Base-by-base conservation (phyloP, 2,113 vertebrate genomes). In the Excalfactoria chinensis region DNA sequence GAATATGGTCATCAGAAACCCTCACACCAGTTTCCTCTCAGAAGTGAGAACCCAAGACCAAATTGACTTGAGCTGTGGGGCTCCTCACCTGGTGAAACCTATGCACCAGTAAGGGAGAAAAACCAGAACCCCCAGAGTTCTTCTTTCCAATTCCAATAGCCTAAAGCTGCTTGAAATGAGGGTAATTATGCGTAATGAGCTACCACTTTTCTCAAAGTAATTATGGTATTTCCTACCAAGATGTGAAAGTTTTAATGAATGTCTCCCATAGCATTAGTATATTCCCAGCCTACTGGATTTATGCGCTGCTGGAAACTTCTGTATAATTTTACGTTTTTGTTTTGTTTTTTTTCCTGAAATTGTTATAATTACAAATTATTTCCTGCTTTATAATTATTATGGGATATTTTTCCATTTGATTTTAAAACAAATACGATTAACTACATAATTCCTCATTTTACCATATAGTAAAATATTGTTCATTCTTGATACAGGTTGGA, bases 361-460 rank as follows among this genome's bases (percentile, higher is more conserved):
- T 58, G 84, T 90, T 89, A 77, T 89, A 91, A 93, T 82, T 83
- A 28, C 19, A 62, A 82, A 83, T 83, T 53, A 55, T 85, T 88
- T 86, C 46, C 37, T 91, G 16, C 9, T 58, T 6, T 89, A 21
- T 90, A 44, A 80, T 77, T 77, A 59, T 73, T 74, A 55, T 73
- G 18, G 16, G 53, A 13, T 1, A 60, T 32, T 74, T 94, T 88
- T 62, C 49, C 16, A 73, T 67, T 37, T 64, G n/a, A 63, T 66
- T 83, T 60, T 3, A 71, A 56, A 92, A 91, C 41, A 90, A 87
- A 60, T 62, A 25, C 21, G 20, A 37, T 85, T 87, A 68, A 69
- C 66, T 60, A 41, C 10, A 16, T 30, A 4, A 62, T 77, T 93
- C 7, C 2, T 78, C 15, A 73, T 80, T 73, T 16, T 51, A 19